phyloP scores from a whole-genome alignment of 2,888 invertebrate genomes.

The Julus scandinavius region DNA sequence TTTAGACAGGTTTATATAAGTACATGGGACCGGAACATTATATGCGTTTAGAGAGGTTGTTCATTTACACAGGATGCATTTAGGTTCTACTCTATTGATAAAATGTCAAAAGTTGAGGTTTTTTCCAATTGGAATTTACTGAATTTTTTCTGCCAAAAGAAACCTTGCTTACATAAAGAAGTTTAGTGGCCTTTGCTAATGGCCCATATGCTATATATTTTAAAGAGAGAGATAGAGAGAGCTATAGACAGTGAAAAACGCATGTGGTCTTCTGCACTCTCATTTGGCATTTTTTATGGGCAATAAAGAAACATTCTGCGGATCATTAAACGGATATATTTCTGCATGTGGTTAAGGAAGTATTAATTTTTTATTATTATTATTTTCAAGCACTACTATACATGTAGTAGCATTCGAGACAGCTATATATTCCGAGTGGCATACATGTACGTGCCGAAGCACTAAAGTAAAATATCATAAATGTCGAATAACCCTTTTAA shows the following conservation, averaged over 20 bases:
- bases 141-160: background rate
- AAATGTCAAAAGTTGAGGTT: background rate
- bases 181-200: slow-evolving; percentile 15
- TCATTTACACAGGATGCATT: too few relatives aligned
- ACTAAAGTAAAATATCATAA: background rate
- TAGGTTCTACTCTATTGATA: background rate
- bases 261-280: slow-evolving; percentile 33
- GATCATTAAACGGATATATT: slow-evolving; percentile 33
- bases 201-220: background rate
- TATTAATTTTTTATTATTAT: background rate
- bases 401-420: background rate
- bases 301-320: slow-evolving; percentile 33
- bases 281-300: slow-evolving; percentile 33
- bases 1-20: too few relatives aligned
- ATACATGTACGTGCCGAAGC: background rate
- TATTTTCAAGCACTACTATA: background rate
- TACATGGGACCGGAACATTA: too few relatives aligned
- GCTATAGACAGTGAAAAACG: background rate
- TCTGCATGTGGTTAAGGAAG: slow-evolving; percentile 28
- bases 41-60: too few relatives aligned
- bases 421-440: background rate
- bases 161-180: background rate
- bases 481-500: slow-evolving; percentile 5
- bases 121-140: background rate
- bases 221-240: background rate